Percentiles rank a stretch among this genome's conserved stretches.
Evolutionary conservation across 2,113 vertebrate species (phyloP).

Genomic region (Gavialis gangeticus): DNA sequence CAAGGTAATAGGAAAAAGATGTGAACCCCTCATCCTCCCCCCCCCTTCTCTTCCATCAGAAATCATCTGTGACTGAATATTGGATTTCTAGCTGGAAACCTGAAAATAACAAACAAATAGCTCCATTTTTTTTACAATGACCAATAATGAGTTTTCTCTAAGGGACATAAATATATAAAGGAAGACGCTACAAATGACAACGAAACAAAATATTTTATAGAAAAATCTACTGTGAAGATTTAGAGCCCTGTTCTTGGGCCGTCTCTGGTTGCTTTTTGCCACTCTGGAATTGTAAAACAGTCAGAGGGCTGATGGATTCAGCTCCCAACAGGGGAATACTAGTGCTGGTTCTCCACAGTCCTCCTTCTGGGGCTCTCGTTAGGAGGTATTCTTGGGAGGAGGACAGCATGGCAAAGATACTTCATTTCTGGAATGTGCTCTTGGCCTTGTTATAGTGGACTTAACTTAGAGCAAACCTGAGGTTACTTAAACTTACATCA

Average conservation of each 20-base stretch:
- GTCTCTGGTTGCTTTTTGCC: neutral
- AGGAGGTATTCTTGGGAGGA: neutral
- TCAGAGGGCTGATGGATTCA: neutral
- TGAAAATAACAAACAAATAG: neutral
- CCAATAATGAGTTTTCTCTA: neutral
- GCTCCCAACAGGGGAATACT: neutral
- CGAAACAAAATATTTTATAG: slow-evolving; percentile 11
- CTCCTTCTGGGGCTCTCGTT: neutral
- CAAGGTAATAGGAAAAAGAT: slow-evolving; percentile 36
- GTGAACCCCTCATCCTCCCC: slow-evolving; percentile 8
- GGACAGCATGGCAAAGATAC: neutral
- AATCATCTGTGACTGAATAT: slow-evolving; percentile 59
- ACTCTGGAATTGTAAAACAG: neutral
- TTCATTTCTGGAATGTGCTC: neutral
- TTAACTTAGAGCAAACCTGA: too few relatives aligned
- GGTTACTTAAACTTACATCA: neutral
- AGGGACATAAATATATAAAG: neutral
- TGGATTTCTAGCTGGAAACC: slow-evolving; percentile 30
- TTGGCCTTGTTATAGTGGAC: neutral
- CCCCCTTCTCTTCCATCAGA: slow-evolving; percentile 1
- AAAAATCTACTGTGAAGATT: slow-evolving; percentile 17
- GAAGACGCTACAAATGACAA: slow-evolving; percentile 12
- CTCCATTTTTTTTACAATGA: neutral
- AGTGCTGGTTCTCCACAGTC: neutral
- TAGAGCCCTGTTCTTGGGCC: neutral